phyloP scores from a whole-genome alignment of 2,797 vertebrate species.

The Nannoperca australis region DNA sequence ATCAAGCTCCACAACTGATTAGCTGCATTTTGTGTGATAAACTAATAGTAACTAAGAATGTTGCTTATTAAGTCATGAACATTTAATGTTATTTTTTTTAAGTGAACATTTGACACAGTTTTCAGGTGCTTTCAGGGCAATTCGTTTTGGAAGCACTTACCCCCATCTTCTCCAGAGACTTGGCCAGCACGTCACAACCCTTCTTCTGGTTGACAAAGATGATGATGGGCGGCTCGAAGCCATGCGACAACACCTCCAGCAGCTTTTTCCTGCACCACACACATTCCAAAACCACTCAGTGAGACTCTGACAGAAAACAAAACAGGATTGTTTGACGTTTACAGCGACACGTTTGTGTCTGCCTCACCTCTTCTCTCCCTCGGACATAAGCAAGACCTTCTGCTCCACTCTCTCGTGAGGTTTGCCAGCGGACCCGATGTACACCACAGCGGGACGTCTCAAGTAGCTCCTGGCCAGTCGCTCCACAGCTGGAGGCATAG shows the following conservation, averaged over 20 bases:
- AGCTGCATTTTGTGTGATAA: no score
- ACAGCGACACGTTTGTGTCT: not conserved
- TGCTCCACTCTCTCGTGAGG: slow-evolving; percentile 99
- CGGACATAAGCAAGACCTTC: slow-evolving; percentile 97
- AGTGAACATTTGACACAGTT: no score
- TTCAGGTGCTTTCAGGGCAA: not conserved
- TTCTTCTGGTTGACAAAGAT: slow-evolving; percentile 99
- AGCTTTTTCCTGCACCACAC: slow-evolving; percentile 92
- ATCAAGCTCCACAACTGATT: no score
- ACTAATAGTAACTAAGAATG: no score
- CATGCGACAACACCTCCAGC: slow-evolving; percentile 92
- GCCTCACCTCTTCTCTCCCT: slow-evolving; percentile 94
- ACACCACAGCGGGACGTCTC: slow-evolving; percentile 95
- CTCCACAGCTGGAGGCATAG: slow-evolving; percentile 97
- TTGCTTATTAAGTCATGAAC: not conserved
- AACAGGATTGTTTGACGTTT: not conserved
- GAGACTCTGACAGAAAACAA: not conserved
- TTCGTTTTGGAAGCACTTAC: slow-evolving; percentile 71
- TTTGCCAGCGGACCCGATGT: slow-evolving; percentile 98
- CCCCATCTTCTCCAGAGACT: slow-evolving; percentile 99
- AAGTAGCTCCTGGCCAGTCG: slow-evolving; percentile 95
- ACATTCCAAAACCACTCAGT: slow-evolving; percentile 39
- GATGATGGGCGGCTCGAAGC: slow-evolving; percentile 98
- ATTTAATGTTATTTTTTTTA: not conserved
- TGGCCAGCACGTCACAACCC: slow-evolving; percentile 96